These are phyloP conservation scores for Antheraea mylitta DNA, from an alignment of 1,140 invertebrate genomes.

Conservation along the genomic window DNA sequence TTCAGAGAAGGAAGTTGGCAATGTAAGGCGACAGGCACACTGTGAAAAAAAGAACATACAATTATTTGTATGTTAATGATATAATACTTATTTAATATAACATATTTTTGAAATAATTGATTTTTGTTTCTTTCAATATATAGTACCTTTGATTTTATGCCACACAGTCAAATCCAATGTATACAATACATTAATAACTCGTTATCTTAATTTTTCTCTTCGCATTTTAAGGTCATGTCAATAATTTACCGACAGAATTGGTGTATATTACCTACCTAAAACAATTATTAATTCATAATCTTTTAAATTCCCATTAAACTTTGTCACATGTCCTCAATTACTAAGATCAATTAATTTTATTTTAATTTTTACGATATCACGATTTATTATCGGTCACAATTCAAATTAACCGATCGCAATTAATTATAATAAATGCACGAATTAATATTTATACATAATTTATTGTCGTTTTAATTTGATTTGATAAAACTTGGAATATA, in stretches of 20 bases:
- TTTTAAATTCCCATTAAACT: not conserved
- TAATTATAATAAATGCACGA: slow-evolving; percentile 12
- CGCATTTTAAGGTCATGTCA: no score
- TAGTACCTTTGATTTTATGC: no score
- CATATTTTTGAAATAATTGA: no score
- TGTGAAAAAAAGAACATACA: not conserved
- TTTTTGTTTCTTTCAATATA: no score
- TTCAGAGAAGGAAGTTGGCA: not conserved
- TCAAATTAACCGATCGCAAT: slow-evolving; percentile 2
- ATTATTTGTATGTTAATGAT: not conserved
- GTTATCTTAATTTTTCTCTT: no score
- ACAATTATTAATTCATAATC: not conserved
- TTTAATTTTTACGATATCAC: slow-evolving; percentile 6
- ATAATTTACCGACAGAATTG: not conserved
- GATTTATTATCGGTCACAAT: slow-evolving; percentile 2
- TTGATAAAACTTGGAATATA: not conserved
- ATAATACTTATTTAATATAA: no score
- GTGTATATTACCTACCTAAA: not conserved
- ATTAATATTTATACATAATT: not conserved
- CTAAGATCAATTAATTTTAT: not conserved
- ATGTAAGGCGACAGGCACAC: not conserved
- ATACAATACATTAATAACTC: no score
- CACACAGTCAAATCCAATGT: no score
- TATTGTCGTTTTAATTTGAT: not conserved
- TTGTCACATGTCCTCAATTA: not conserved